Evolutionary conservation across 2,888 invertebrate species (phyloP).

Genomic region (Pyrocoelia pectoralis): DNA sequence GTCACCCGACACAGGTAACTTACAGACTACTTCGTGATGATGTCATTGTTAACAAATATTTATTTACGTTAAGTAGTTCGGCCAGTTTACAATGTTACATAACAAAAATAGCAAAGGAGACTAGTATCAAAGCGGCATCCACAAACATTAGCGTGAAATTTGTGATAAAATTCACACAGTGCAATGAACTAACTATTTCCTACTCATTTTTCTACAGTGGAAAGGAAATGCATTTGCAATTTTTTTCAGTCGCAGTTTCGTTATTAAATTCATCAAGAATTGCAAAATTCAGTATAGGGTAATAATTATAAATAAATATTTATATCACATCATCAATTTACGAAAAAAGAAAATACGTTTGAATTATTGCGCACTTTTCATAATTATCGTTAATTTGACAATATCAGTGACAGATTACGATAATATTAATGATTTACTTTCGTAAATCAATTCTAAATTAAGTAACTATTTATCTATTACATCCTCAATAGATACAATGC

Average conservation of each 20-base stretch:
- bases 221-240: neutral
- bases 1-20: conserved; percentile 26
- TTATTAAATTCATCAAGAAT: too few species aligned
- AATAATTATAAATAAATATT: neutral
- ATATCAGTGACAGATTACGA: too few species aligned
- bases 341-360: too few species aligned
- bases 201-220: neutral
- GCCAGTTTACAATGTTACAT: neutral
- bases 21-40: conserved; percentile 9
- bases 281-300: neutral
- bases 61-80: conserved; percentile 4
- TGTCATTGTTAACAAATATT: conserved; percentile 3
- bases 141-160: neutral
- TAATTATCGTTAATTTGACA: too few species aligned
- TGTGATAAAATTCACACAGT: neutral
- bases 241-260: neutral
- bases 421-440: too few species aligned
- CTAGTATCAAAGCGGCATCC: neutral
- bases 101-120: neutral
- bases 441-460: too few species aligned
- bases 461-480: too few species aligned
- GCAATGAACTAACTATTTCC: neutral
- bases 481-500: too few species aligned
- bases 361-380: too few species aligned
- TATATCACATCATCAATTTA: too few species aligned